Base-by-base conservation (phyloP, 2,113 vertebrate genomes). In the Rhinogobius similis region DNA sequence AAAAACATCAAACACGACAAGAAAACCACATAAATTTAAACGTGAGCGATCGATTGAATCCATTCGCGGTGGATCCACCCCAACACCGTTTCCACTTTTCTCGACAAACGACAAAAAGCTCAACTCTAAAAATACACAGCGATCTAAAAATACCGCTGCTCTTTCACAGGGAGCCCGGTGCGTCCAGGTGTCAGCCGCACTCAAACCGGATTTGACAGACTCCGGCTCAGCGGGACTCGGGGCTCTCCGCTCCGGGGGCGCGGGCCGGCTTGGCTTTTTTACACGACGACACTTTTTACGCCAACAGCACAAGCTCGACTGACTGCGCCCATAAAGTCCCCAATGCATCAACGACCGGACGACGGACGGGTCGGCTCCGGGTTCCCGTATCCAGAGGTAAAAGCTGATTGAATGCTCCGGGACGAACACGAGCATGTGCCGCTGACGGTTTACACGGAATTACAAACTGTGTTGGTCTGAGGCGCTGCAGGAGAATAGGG, bases 191-290 rank as follows among this genome's bases (percentile, higher is more conserved):
- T 68, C 73, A 76, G 70, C 59, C 64, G 68, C 69, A 70, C 53
- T 81, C 64, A 56, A 43, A 53, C 56, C 65, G 72, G 68, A 77
- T 62, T 50, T 65, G 72, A 83, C 86, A 86, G 83, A 73, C 72
- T 75, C 72, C 67, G 68, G 59, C 82, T 89, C 82, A 72, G 78
- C 66, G 79, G 81, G 84, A 78, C 75, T 5, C 26, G 52, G 73
- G 71, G 76, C 65, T 32, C 75, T 44, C 53, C 55, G 29, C 44
- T 38, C 69, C 12, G 3, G 9, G 68, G 72, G 50, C 68, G 4
- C 52, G 10, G 66, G 59, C 74, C 56, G 26, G 29, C 64, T 70
- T 81, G 36, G 80, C 82, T 79, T 75, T 81, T 83, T 81, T 79
- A n/a, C n/a, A n/a, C 82, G 74, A 58, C 1, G 12, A 65, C 71